Conservation (phyloP, 2,797 vertebrate species). For the Hypotaenidia philippensis region DNA sequence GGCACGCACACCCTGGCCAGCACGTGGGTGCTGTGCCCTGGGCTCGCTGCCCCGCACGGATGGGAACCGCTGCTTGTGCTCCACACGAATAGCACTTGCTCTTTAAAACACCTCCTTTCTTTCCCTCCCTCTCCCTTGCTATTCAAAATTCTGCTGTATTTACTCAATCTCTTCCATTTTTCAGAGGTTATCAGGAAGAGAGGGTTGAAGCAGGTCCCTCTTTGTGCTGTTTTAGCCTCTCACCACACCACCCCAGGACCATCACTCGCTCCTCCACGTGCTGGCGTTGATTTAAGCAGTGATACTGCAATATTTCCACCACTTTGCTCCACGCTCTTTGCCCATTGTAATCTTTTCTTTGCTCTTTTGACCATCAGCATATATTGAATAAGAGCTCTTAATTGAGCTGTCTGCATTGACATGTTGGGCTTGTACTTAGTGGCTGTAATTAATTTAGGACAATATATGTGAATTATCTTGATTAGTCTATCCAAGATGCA, state of each 20-base stretch:
- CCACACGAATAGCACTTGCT: background rate
- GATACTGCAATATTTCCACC: background rate
- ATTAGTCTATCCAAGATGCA: constrained; percentile 60
- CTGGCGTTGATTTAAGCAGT: background rate
- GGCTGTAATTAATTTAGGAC: constrained; percentile 67
- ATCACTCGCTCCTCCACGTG: background rate
- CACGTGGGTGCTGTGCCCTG: rapidly evolving
- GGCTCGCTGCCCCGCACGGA: background rate
- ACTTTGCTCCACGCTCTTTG: background rate
- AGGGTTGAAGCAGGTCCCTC: background rate
- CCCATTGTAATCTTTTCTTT: constrained; percentile 13
- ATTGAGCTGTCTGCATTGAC: constrained; percentile 66
- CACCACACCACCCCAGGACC: background rate
- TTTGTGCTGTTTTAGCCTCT: background rate
- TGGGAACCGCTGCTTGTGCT: background rate
- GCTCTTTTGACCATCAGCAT: constrained; percentile 49
- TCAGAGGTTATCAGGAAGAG: background rate
- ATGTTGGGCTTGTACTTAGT: constrained; percentile 66
- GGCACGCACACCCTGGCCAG: background rate
- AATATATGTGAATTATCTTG: constrained; percentile 65
- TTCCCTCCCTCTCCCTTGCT: background rate
- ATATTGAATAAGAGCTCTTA: constrained; percentile 49
- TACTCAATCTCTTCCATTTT: background rate
- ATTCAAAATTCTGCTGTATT: background rate
- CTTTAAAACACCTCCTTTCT: background rate